Percentiles rank a stretch among this genome's conserved stretches.
Conservation (phyloP, 2,113 vertebrate species). For the Alligator mississippiensis region DNA sequence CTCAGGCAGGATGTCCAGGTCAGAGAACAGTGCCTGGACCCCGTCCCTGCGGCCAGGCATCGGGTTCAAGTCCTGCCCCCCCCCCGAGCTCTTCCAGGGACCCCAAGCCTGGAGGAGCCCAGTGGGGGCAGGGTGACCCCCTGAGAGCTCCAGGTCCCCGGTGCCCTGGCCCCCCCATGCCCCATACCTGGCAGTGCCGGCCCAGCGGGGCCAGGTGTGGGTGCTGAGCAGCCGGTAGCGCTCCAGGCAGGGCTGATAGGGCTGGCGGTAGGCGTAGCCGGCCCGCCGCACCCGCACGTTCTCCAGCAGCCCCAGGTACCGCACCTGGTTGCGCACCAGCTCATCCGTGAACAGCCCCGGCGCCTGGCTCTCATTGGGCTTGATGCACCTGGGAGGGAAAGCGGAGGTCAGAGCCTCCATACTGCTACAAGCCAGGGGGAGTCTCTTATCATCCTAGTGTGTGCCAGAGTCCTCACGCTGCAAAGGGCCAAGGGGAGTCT, state of each 20-base stretch:
- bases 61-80: background rate
- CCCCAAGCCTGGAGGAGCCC: rapidly evolving
- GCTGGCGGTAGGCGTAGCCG: constrained; percentile 82
- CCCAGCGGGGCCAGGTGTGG: constrained; percentile 81
- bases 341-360: constrained; percentile 64
- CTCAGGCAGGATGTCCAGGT: constrained; percentile 35
- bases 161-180: background rate
- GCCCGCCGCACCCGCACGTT: constrained; percentile 82
- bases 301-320: constrained; percentile 84
- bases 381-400: constrained; percentile 78
- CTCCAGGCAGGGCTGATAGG: constrained; percentile 77
- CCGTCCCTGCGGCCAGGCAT: constrained; percentile 70
- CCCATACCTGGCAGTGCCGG: constrained; percentile 61
- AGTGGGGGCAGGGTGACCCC: rapidly evolving
- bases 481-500: background rate
- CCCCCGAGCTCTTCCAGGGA: background rate
- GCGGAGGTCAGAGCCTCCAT: rapidly evolving
- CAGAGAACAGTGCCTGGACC: constrained; percentile 46
- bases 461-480: background rate
- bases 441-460: too few relatives aligned
- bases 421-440: background rate
- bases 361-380: constrained; percentile 80
- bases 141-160: background rate
- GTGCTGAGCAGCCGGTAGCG: constrained; percentile 80
- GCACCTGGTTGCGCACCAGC: constrained; percentile 74